Percentiles rank a stretch among this genome's conserved stretches.
Conservation (phyloP, 64 coral and sea anemone genomes). For the Platygyra sinensis region DNA sequence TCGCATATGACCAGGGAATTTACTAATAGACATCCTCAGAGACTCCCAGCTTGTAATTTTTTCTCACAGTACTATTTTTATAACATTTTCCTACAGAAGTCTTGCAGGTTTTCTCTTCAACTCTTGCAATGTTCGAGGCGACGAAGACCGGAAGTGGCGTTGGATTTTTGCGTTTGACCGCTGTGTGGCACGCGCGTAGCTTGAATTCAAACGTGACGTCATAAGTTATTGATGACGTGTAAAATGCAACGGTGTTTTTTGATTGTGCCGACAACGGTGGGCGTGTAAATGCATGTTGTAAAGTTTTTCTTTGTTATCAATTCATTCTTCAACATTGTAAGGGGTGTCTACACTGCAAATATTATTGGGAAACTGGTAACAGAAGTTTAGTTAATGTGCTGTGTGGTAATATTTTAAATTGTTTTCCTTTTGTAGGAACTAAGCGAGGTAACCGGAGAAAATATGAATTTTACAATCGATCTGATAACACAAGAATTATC, state of each 20-base stretch:
- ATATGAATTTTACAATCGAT: conserved; percentile 41
- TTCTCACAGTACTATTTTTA: too few species aligned
- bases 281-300: background rate
- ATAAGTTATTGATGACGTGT: conserved; percentile 14
- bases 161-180: too few species aligned
- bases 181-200: background rate
- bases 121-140: too few species aligned
- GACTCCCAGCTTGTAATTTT: too few species aligned
- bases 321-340: too few species aligned
- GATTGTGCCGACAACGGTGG: conserved; percentile 17
- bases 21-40: too few species aligned
- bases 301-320: background rate
- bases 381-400: background rate
- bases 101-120: too few species aligned
- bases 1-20: too few species aligned
- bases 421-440: background rate
- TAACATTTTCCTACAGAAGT: too few species aligned
- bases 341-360: too few species aligned
- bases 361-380: background rate
- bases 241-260: conserved; percentile 27
- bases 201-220: conserved; percentile 1
- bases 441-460: conserved; percentile 33
- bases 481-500: conserved; percentile 30
- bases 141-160: too few species aligned
- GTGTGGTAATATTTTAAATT: background rate